phyloP scores from a whole-genome alignment of 2,797 vertebrate genomes.

The Percopsis omiscomaycus region DNA sequence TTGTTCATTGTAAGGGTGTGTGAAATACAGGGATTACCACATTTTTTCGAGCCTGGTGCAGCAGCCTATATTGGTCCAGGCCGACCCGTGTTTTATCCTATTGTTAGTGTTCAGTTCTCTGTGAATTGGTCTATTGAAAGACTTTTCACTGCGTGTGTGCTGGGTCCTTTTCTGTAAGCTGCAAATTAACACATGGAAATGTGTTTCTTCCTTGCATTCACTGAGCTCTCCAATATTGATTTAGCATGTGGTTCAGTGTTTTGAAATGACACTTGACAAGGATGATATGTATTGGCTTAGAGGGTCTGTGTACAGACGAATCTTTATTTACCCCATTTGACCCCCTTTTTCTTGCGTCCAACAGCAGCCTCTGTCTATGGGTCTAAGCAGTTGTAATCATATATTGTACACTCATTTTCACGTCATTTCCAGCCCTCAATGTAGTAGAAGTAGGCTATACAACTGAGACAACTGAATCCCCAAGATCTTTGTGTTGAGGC shows the following conservation, averaged over 20 bases:
- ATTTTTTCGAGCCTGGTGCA: neutral
- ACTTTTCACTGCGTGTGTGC: neutral
- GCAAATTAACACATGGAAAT: neutral
- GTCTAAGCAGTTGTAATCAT: slow-evolving; percentile 2
- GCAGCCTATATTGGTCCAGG: neutral
- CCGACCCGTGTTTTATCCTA: neutral
- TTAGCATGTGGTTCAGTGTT: slow-evolving; percentile 1
- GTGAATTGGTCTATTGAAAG: neutral
- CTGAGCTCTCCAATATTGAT: neutral
- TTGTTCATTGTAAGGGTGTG: slow-evolving; percentile 31
- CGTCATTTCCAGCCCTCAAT: slow-evolving; percentile 20
- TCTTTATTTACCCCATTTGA: neutral
- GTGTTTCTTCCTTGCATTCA: neutral
- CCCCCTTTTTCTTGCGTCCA: slow-evolving; percentile 10
- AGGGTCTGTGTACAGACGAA: neutral
- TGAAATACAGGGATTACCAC: slow-evolving; percentile 19
- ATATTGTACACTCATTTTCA: slow-evolving; percentile 12
- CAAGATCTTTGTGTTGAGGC: slow-evolving; percentile 46
- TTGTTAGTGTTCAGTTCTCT: neutral
- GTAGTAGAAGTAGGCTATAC: slow-evolving; percentile 26
- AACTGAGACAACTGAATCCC: slow-evolving; percentile 31
- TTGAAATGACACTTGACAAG: neutral
- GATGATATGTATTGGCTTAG: neutral
- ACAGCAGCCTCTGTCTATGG: slow-evolving; percentile 1
- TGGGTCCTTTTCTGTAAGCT: neutral